Evolutionary conservation across 2,797 vertebrate species (phyloP), one percentile per base, ranked within the genome.

Genomic region (Hippopotamyrus pictus): DNA sequence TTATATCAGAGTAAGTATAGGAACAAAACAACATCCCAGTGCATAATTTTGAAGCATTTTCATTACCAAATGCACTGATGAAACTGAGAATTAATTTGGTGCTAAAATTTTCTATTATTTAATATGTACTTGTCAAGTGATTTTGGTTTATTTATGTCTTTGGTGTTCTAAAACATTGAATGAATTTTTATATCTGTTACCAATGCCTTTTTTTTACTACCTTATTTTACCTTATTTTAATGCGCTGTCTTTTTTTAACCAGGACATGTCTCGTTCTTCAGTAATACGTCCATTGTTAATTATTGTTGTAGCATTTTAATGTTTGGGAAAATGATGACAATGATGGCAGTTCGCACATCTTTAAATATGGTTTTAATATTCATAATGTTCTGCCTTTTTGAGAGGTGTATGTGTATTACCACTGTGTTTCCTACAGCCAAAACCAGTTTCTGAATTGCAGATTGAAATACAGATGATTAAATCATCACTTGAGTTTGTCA

Each of bases 91-190:
- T 85, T 85, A 51, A 50, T 82, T 54, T 29, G 86, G 86, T 90
- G 69, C 86, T 82, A 76, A 25, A 54, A 59, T 62, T 50, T 83
- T 62, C 51, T 82, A 83, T 14, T 79, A 88, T 48, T 82, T 79
- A 59, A 50, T 86, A 29, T 88, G 33, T 37, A 50, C 86, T 82
- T 62, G 25, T 76, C 6, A 86, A 51, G 59, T 76, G 17, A 17
- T 89, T 89, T 89, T 89, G 87, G 54, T 89, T 89, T 89, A 59
- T 89, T 33, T 88, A 88, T 82, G 76, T 46, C 17, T 44, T 44
- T 44, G 19, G 8, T 82, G 41, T 82, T 44, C 76, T 19, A 82
- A n/a, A 82, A 46, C 76, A 44, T 44, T 82, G 76, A 79, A 41
- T 44, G 73, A 11, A 82, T 82, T 82, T 87, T 88, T 89, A 25